Percentiles rank a stretch among this genome's conserved stretches.
These are phyloP conservation scores for Folsomia candida DNA, from an alignment of 2,888 invertebrate genomes.

Conservation along the genomic window DNA sequence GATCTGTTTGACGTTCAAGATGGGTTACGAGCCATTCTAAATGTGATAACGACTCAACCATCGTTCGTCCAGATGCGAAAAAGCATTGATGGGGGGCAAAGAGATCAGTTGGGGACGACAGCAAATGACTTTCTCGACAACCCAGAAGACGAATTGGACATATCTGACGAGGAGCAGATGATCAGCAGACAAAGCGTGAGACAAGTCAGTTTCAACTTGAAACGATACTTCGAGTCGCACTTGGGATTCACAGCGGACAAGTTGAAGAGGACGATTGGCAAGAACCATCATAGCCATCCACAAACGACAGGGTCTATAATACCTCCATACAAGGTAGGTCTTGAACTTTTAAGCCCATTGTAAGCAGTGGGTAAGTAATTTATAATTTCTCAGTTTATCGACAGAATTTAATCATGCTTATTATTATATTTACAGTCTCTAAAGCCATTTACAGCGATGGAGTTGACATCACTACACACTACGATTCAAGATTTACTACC, in stretches of 20 bases:
- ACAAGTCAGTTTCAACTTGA: constrained; percentile 49
- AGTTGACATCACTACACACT: constrained; percentile 27
- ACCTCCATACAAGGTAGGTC: constrained; percentile 35
- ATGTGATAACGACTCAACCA: constrained; percentile 65
- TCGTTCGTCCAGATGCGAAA: constrained; percentile 32
- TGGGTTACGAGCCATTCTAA: constrained; percentile 87
- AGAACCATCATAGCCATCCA: constrained; percentile 19
- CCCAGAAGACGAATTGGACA: constrained; percentile 16
- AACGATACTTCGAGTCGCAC: constrained; percentile 49
- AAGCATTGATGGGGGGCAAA: constrained; percentile 19
- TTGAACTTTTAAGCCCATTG: background rate
- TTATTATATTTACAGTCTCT: constrained; percentile 16
- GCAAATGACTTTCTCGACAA: background rate
- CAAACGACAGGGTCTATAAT: constrained; percentile 26
- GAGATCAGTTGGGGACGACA: constrained; percentile 16
- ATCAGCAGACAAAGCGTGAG: constrained; percentile 37
- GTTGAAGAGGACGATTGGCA: constrained; percentile 37
- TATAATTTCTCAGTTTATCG: background rate
- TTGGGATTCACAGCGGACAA: constrained; percentile 44
- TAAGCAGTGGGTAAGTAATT: background rate
- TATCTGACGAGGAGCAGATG: constrained; percentile 38
- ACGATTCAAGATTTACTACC: constrained; percentile 31
- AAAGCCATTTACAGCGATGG: constrained; percentile 28
- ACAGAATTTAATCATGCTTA: background rate
- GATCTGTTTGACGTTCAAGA: constrained; percentile 94